Base-by-base conservation (phyloP, 1,140 invertebrate species). In the Drosophila prosaltans region DNA sequence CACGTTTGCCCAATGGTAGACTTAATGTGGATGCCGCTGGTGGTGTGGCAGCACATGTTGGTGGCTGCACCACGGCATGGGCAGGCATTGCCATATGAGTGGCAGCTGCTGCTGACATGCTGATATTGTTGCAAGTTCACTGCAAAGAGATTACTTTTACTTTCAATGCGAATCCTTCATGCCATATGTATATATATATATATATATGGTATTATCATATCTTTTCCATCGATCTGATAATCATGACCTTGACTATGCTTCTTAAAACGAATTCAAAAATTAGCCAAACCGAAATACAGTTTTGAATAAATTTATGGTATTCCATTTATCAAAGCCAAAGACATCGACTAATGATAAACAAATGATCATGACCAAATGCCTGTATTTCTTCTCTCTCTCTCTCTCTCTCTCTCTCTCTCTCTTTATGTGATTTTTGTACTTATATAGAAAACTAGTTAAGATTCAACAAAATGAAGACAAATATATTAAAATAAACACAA, bases 51-150 rank as follows among this genome's bases (percentile, higher is more conserved):
- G 69, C 5, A 48, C 45, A 39, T 66, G 69, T 30, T 54, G 57
- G 40, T 21, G 64, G 61, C 32, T 36, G 66, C 39, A 69, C 69
- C 11, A 80, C 65, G 10, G 82, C 74, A 26, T 86, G 81, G 10
- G 75, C 82, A 64, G 82, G 83, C 75, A 85, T 7, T 2, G 82
- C 83, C 83, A 82, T 88, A 57, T 88, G 83, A 26, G 83, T 86
- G 48, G 75, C 83, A 30, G 75, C 75, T 43, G 75, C 83, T 28
- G 79, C 79, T 39, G 83, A 88, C 82, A 86, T 86, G 8, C 55
- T 74, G 55, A 68, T n/a, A 1, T n/a, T 39, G 21, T 32, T 41
- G 30, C 5, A 41, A 39, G 28, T 28, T 8, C 55, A 28, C 63
- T 64, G 45, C 2, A 36, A 36, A 36, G 30, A 10, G 39, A 21